phyloP scores from a whole-genome alignment of 2,113 vertebrate species.

The Hemicordylus capensis region DNA sequence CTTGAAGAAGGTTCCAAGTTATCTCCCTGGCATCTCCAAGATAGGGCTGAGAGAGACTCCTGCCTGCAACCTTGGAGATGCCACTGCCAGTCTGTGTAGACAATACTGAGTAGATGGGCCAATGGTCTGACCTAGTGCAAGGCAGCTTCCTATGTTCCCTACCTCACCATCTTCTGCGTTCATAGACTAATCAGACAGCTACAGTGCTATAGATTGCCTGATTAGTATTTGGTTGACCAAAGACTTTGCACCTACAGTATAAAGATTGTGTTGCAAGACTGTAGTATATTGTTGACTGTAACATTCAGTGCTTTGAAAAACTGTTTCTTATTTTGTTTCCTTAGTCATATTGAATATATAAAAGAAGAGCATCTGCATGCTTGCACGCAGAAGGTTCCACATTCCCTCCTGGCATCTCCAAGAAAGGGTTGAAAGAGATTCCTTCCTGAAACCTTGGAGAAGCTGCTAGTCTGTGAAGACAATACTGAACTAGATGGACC shows the following conservation, averaged over 20 bases:
- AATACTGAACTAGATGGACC: no score
- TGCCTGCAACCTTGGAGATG: no score
- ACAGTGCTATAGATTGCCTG: background rate
- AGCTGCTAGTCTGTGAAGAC: no score
- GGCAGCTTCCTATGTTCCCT: background rate
- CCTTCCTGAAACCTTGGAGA: no score
- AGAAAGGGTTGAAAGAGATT: no score
- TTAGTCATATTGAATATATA: constrained; percentile 86
- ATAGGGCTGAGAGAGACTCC: no score
- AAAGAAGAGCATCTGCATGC: constrained; percentile 89
- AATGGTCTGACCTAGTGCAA: no score
- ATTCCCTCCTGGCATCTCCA: no score
- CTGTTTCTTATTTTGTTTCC: constrained; percentile 40
- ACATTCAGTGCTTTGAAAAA: background rate
- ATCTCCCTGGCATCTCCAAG: no score
- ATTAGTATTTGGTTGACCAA: background rate
- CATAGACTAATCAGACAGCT: background rate
- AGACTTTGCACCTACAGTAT: background rate
- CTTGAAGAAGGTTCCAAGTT: no score
- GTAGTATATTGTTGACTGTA: background rate
- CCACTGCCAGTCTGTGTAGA: no score
- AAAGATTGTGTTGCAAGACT: background rate
- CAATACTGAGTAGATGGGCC: no score
- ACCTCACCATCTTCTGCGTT: background rate
- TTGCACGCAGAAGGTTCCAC: constrained; percentile 94